Base-by-base conservation (phyloP, 2,888 invertebrate genomes). In the Hypolimnas misippus region DNA sequence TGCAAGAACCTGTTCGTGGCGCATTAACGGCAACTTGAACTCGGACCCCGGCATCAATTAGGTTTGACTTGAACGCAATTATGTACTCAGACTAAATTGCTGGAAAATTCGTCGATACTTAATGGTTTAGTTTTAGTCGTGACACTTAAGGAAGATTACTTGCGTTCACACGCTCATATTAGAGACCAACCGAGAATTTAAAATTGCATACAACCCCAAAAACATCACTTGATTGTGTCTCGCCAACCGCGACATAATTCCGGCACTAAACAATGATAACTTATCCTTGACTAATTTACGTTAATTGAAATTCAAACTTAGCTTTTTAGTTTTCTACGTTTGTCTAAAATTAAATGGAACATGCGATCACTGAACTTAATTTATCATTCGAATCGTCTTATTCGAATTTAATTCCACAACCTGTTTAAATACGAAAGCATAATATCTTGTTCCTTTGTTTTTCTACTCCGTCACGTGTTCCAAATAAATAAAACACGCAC, bases 21-120 rank as follows among this genome's bases (percentile, higher is more conserved):
- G 76, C 75, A 77, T 79, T 81, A 86, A 86, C 85, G 83, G 84
- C 81, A 82, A 82, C 81, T 84, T 84, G 84, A 86, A 84, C 86
- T 80, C 77, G 76, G 79, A 82, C 78, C 81, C 83, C 81, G 78
- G 52, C 55, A 56, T 62, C 62, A 55, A 80, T 91, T 90, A 87
- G 81, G 81, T 87, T 85, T 84, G 86, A 90, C 86, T 87, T 83
- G 85, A 86, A 87, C 87, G 88, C 88, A 90, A 91, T 92, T 92
- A 92, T 89, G 85, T 89, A 83, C 88, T 89, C 86, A 85, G 84
- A 85, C 81, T 83, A 89, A 90, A 90, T 88, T 88, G 84, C 83
- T 87, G 81, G 83, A 84, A 87, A 85, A 87, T 88, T 87, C 83
- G 83, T 82, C 78, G 81, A 83, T 85, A 85, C 81, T 81, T 87